Evolutionary conservation across 2,113 vertebrate genomes (phyloP).

Genomic region (Albula glossodonta): DNA sequence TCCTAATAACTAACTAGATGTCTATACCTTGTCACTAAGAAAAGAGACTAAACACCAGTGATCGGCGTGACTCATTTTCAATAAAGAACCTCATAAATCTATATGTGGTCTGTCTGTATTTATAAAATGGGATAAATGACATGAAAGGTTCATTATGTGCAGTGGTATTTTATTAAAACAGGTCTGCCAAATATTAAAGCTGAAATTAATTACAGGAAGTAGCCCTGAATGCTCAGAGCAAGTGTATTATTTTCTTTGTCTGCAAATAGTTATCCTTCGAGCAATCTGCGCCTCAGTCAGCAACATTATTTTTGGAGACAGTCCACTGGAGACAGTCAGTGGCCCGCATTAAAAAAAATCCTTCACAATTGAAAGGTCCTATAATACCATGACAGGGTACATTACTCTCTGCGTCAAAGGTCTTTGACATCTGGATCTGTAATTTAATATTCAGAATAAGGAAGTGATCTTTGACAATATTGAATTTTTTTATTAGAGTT

Average conservation of each 20-base stretch:
- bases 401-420: not conserved
- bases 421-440: not conserved
- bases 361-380: not conserved
- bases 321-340: not conserved
- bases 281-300: not conserved
- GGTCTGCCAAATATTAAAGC: not conserved
- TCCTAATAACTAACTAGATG: too few species aligned
- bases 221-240: not conserved
- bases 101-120: not conserved
- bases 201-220: not conserved
- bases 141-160: not conserved
- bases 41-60: too few species aligned
- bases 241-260: not conserved
- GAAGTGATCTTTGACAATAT: not conserved
- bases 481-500: too few species aligned
- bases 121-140: not conserved
- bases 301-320: not conserved
- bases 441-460: not conserved
- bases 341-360: not conserved
- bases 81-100: not conserved
- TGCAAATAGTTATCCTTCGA: not conserved
- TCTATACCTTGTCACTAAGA: too few species aligned
- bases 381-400: not conserved
- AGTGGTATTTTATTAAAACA: not conserved
- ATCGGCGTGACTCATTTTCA: too few species aligned